phyloP scores from a whole-genome alignment of 1,140 invertebrate genomes.

The Bombus huntii region DNA sequence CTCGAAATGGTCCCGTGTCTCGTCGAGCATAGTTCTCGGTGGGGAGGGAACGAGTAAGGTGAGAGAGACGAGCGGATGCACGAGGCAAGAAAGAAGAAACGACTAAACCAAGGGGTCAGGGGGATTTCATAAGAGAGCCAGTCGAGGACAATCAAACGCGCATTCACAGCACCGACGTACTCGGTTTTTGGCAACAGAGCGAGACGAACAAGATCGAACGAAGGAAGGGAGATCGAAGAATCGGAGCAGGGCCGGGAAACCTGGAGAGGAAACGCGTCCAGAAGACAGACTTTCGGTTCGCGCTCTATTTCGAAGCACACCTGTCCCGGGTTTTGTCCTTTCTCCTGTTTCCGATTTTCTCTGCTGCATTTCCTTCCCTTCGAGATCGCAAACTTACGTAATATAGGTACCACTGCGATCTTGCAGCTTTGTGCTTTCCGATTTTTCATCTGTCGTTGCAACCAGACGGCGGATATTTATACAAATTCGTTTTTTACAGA shows the following conservation, averaged over 20 bases:
- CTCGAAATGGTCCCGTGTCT: constrained; percentile 70
- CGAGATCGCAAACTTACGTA: background rate
- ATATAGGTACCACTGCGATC: too few species aligned
- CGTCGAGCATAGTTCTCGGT: constrained; percentile 30
- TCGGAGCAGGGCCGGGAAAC: constrained; percentile 24
- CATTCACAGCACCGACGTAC: constrained; percentile 71
- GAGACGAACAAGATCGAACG: constrained; percentile 29
- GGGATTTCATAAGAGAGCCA: constrained; percentile 61
- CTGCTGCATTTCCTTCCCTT: constrained; percentile 33
- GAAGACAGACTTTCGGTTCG: constrained; percentile 62
- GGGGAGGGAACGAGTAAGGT: background rate
- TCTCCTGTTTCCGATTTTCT: constrained; percentile 66
- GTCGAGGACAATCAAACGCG: constrained; percentile 77
- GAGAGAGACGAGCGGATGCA: constrained; percentile 1
- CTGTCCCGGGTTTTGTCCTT: constrained; percentile 69
- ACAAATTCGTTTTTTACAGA: background rate
- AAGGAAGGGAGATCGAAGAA: constrained; percentile 43
- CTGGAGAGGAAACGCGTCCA: constrained; percentile 64
- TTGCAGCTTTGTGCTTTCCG: background rate
- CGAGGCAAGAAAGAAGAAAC: background rate
- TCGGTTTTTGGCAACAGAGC: constrained; percentile 71
- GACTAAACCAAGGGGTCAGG: constrained; percentile 4
- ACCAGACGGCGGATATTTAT: background rate
- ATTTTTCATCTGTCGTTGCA: background rate
- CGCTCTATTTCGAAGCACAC: constrained; percentile 76